Conservation (phyloP, 2,113 vertebrate species). For the Vireo altiloquus region DNA sequence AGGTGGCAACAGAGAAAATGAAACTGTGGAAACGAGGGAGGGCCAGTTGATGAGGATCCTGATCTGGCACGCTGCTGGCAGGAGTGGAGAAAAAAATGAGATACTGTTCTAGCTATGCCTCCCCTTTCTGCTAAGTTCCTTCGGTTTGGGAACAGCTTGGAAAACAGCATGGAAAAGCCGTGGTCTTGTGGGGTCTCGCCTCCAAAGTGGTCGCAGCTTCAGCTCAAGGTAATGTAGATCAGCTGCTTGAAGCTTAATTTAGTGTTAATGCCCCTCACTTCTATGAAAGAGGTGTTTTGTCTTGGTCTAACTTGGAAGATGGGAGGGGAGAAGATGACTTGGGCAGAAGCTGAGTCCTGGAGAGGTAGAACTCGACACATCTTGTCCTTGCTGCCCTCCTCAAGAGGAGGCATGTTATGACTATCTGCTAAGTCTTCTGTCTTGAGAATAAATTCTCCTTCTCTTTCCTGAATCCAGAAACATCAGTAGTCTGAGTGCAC, state of each 20-base stretch:
- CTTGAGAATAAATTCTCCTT: neutral
- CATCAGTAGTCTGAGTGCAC: fast-evolving
- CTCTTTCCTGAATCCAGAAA: neutral
- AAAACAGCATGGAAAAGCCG: too few species aligned
- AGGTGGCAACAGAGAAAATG: neutral
- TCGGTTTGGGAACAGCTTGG: neutral
- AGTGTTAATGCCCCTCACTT: neutral
- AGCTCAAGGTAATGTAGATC: neutral
- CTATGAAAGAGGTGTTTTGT: neutral
- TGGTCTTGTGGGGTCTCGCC: neutral
- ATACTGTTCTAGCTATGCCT: neutral
- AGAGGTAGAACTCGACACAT: neutral
- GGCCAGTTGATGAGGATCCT: neutral
- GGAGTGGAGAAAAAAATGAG: neutral
- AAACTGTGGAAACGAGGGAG: neutral
- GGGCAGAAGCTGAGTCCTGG: neutral
- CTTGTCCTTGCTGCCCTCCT: neutral
- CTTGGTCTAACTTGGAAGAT: neutral
- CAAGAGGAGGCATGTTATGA: neutral
- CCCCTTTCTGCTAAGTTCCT: neutral
- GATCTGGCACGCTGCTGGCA: neutral
- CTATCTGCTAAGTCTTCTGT: neutral
- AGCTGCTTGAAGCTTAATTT: neutral
- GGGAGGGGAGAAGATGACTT: fast-evolving
- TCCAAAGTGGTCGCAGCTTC: neutral